Evolutionary conservation across 2,888 invertebrate species (phyloP), one percentile per base, ranked within the genome.

Genomic region (Mesochorus sp.): DNA sequence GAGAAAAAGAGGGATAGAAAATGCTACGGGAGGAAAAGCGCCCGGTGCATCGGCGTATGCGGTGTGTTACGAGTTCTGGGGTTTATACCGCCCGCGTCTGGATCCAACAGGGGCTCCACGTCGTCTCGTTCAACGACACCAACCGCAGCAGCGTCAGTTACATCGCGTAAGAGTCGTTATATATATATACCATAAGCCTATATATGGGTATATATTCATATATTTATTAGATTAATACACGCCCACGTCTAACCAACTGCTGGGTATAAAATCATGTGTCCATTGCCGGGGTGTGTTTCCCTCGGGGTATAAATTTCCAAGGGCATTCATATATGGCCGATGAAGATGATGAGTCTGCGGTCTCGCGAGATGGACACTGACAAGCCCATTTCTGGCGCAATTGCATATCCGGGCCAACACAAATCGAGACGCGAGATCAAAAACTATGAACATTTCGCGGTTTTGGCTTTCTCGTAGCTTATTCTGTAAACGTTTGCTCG

Each of bases 1-100:
- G 70, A 71, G 39, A 57, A 10, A 31, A 21, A 61, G 59, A 62
- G 34, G 66, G 61, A 66, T n/a, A n/a, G n/a, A n/a, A n/a, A n/a
- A n/a, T n/a, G n/a, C n/a, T n/a, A n/a, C n/a, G n/a, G n/a, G 28
- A 61, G 47, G 44, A 61, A 26, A 61, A 42, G 19, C 55, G 44
- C 47, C 3, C 31, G 31, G 12, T 57, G 26, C 47, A 44, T 12
- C 47, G 31, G 12, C 34, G 51, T 39, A 19, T 10, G 19, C 42
- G 42, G 24, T 49, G n/a, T n/a, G 34, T 70, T 55, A 66, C 14
- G 49, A 8, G 47, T 14, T 17, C 26, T 49, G 5, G 14, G 68
- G 44, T 42, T 72, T 57, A 67, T 53, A 42, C 37, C 19, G 62
- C 10, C 19, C 42, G 17, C 10, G 26, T 28, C 51, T n/a, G 51